phyloP scores from a whole-genome alignment of 2,113 vertebrate genomes.

The Neopipo cinnamomea region DNA sequence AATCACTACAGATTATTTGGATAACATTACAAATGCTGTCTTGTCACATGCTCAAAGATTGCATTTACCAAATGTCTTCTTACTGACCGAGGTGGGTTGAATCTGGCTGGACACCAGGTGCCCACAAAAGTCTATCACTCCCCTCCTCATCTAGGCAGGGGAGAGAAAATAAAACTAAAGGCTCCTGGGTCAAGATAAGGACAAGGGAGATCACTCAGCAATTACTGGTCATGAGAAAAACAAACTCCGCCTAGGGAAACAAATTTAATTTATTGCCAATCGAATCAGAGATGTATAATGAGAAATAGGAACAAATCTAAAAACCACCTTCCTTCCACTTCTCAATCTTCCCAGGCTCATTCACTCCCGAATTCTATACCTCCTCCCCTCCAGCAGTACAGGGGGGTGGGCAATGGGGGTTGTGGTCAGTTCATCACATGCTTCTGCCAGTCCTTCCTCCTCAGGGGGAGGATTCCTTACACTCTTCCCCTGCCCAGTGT shows the following conservation, averaged over 20 bases:
- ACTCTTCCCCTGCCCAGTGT: accelerated
- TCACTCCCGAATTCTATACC: background rate
- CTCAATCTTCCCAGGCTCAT: background rate
- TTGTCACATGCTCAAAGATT: background rate
- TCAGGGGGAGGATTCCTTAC: background rate
- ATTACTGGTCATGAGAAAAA: background rate
- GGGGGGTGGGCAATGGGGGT: accelerated
- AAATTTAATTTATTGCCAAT: background rate
- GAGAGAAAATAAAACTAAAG: background rate
- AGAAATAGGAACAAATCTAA: background rate
- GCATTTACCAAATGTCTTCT: background rate
- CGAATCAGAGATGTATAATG: background rate
- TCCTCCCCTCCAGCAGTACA: background rate
- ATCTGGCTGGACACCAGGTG: background rate
- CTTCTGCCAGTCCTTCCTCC: background rate
- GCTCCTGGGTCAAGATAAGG: background rate
- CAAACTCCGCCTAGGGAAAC: background rate
- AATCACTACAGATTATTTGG: conserved; percentile 28
- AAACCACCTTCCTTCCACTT: accelerated
- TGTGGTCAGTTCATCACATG: accelerated
- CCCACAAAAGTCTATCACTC: background rate
- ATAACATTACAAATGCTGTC: conserved; percentile 3
- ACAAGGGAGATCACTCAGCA: background rate
- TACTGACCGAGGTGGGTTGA: background rate
- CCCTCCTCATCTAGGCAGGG: background rate